These are phyloP conservation scores for Allobates femoralis DNA, from an alignment of 2,797 vertebrate species.

Conservation along the genomic window DNA sequence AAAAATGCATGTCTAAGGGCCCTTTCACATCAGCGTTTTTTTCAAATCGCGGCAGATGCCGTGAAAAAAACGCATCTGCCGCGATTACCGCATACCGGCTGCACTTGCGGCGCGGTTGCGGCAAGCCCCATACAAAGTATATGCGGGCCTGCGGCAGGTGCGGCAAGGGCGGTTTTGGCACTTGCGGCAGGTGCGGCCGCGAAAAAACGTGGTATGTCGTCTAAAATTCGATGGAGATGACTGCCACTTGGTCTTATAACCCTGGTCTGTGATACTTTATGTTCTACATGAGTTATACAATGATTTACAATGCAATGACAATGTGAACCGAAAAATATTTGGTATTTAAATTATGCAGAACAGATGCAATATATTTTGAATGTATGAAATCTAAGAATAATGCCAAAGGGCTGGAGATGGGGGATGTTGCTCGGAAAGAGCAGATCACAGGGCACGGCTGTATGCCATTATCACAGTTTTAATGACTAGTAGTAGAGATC, in stretches of 20 bases:
- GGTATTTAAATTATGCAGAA: not conserved
- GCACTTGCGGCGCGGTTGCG: no score
- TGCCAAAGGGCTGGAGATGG: not conserved
- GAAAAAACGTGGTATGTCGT: no score
- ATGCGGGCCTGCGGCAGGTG: no score
- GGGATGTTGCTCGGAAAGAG: not conserved
- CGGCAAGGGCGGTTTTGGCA: no score
- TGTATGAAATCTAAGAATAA: not conserved
- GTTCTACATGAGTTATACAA: not conserved
- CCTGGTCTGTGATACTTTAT: not conserved
- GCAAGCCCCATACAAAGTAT: no score
- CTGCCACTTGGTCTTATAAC: not conserved
- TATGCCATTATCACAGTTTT: not conserved
- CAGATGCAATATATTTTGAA: not conserved
- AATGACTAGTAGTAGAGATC: not conserved
- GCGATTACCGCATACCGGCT: no score
- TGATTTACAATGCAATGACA: not conserved
- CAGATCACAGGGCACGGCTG: not conserved
- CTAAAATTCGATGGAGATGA: not conserved
- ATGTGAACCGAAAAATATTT: not conserved
- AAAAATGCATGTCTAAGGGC: no score
- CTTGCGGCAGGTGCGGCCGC: no score
- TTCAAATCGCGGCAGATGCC: no score
- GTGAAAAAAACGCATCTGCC: no score
- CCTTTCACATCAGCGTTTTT: no score